Percentiles rank a stretch among this genome's conserved stretches.
phyloP scores from a whole-genome alignment of 1,140 invertebrate genomes.

The Wasmannia auropunctata region DNA sequence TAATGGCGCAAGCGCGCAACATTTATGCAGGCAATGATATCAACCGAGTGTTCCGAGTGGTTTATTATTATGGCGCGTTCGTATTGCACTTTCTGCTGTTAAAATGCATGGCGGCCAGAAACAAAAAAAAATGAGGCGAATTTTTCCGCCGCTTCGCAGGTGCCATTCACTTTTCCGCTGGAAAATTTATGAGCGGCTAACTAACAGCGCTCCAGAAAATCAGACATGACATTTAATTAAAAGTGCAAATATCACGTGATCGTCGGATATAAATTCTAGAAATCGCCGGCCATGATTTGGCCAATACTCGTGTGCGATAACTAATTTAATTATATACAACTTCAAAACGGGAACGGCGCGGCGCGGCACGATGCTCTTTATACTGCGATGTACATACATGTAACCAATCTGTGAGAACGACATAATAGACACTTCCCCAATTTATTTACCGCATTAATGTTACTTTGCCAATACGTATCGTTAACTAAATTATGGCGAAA shows the following conservation, averaged over 20 bases:
- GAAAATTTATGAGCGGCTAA: conserved; percentile 41
- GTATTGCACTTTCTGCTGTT: conserved; percentile 48
- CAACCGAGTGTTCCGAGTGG: conserved; percentile 42
- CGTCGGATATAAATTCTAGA: conserved; percentile 17
- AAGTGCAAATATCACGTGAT: conserved; percentile 24
- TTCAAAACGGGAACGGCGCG: neutral
- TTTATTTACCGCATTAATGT: neutral
- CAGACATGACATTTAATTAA: conserved; percentile 40
- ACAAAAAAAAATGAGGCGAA: conserved; percentile 1
- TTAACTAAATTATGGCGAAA: neutral
- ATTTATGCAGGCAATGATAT: conserved; percentile 53
- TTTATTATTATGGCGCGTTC: conserved; percentile 48
- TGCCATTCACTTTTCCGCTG: conserved; percentile 28
- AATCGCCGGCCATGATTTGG: neutral
- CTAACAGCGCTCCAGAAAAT: conserved; percentile 30
- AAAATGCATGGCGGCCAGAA: neutral
- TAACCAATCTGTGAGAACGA: neutral
- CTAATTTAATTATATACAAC: conserved; percentile 20
- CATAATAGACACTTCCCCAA: conserved; percentile 4
- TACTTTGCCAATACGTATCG: neutral
- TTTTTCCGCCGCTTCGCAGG: conserved; percentile 1
- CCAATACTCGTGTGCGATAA: neutral
- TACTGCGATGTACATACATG: neutral
- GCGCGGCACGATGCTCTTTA: neutral
- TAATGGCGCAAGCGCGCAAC: conserved; percentile 24